These are phyloP conservation scores for Sympetrum striolatum DNA, from an alignment of 2,888 invertebrate species.

Conservation along the genomic window DNA sequence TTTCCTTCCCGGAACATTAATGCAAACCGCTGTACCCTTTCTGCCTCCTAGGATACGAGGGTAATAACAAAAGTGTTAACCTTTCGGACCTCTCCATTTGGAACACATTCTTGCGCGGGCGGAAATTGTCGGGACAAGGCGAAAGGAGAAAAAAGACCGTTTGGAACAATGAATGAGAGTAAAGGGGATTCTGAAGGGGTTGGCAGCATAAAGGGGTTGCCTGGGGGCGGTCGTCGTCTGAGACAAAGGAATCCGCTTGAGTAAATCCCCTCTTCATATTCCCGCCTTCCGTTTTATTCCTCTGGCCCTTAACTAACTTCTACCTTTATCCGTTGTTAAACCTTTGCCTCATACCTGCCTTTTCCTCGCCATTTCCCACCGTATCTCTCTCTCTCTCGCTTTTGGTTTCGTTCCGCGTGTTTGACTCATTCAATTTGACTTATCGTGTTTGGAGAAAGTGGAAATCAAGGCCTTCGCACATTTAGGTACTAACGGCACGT, in stretches of 20 bases:
- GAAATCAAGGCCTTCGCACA: no score
- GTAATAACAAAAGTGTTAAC: background rate
- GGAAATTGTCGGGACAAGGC: constrained; percentile 6
- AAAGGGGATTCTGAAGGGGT: background rate
- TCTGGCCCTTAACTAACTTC: background rate
- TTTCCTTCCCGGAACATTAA: background rate
- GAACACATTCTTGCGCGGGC: background rate
- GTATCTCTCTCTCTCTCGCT: background rate
- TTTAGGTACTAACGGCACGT: no score
- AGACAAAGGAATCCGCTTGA: constrained; percentile 9
- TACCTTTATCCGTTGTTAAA: background rate
- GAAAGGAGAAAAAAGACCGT: background rate
- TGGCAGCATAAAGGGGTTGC: background rate
- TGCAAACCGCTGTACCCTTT: background rate
- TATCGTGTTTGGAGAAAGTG: no score
- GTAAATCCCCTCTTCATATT: background rate
- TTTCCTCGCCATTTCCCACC: background rate
- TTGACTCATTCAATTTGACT: no score
- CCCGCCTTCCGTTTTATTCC: background rate
- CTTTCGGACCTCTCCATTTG: background rate
- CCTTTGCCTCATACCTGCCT: background rate
- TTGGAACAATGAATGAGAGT: background rate
- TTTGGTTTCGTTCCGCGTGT: background rate
- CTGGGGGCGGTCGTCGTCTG: background rate
- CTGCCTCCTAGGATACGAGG: background rate